Conservation (phyloP, 2,113 vertebrate species). For the Lepus americanus region DNA sequence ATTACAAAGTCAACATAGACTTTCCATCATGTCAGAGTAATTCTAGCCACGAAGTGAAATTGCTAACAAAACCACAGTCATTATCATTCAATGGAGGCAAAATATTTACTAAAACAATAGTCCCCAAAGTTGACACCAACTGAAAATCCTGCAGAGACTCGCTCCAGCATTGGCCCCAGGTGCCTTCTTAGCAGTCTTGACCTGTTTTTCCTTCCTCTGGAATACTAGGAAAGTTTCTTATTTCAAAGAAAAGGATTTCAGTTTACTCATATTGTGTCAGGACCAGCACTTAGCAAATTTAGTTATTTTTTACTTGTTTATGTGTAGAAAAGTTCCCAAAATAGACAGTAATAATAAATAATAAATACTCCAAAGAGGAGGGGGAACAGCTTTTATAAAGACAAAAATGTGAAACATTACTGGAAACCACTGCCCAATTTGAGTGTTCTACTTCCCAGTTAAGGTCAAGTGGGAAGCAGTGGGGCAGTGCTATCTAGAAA, state of each 20-base stretch:
- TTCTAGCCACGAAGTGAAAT: constrained; percentile 65
- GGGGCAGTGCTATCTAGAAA: background rate
- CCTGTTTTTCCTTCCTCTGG: background rate
- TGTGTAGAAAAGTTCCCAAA: background rate
- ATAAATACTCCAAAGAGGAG: background rate
- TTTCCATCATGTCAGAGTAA: constrained; percentile 53
- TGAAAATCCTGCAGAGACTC: constrained; percentile 48
- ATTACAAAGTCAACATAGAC: constrained; percentile 64
- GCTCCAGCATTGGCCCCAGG: background rate
- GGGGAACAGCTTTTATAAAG: constrained; percentile 3
- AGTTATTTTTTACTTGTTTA: background rate
- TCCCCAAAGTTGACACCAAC: background rate
- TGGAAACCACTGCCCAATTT: background rate
- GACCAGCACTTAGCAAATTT: constrained; percentile 20
- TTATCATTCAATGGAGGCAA: constrained; percentile 20
- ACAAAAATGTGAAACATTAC: constrained; percentile 21
- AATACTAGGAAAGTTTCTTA: constrained; percentile 28
- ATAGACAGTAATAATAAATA: constrained; percentile 28
- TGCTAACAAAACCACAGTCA: constrained; percentile 50
- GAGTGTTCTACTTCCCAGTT: constrained; percentile 37
- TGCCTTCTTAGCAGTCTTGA: constrained; percentile 17
- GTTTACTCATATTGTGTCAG: background rate
- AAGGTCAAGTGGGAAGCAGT: background rate
- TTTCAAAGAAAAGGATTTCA: constrained; percentile 45
- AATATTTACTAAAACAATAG: constrained; percentile 46